Percentiles rank a stretch among this genome's conserved stretches.
These are phyloP conservation scores for Phallusia fumigata DNA, from an alignment of 23 tunicate genomes.

Conservation along the genomic window DNA sequence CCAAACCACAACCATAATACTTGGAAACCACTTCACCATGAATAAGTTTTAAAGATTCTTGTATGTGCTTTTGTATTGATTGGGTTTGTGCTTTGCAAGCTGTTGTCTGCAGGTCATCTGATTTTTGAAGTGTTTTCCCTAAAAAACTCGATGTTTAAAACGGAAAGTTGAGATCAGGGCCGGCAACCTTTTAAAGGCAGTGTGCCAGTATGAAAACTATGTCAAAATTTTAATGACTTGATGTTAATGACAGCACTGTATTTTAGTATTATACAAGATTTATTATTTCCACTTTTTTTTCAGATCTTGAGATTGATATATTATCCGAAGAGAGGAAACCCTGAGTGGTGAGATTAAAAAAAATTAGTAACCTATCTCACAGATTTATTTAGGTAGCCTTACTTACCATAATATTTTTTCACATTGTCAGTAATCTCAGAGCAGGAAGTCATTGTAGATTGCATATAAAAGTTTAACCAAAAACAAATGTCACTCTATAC, in stretches of 20 bases:
- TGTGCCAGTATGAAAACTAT: too few species aligned
- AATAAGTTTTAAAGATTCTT: constrained; percentile 6
- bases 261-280: too few species aligned
- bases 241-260: too few species aligned
- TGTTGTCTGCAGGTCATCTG: constrained; percentile 42
- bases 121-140: constrained; percentile 25
- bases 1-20: constrained; percentile 60
- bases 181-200: too few species aligned
- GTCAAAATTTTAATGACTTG: too few species aligned
- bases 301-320: too few species aligned
- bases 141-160: background rate
- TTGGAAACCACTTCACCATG: constrained; percentile 52
- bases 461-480: too few species aligned
- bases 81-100: constrained; percentile 43
- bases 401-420: background rate
- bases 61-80: constrained; percentile 20
- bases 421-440: background rate
- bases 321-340: too few species aligned
- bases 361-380: background rate
- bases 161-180: too few species aligned
- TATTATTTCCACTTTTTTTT: too few species aligned
- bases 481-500: too few species aligned
- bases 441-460: background rate
- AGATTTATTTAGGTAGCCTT: background rate
- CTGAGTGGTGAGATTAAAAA: background rate